Evolutionary conservation across 2,113 vertebrate species (phyloP).

Genomic region (Polypterus bichir): DNA sequence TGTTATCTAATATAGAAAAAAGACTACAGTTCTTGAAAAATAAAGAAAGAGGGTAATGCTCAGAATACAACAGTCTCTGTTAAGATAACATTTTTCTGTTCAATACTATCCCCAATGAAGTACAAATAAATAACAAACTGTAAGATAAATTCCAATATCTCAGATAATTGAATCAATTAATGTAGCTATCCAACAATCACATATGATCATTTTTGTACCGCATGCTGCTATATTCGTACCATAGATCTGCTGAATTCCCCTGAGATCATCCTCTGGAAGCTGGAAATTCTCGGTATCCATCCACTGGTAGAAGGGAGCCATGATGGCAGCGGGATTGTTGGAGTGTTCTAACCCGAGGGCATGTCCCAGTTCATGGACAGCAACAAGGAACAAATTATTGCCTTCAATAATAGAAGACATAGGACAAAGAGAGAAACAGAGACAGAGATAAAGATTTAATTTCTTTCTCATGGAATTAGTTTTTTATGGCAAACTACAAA

Average conservation of each 20-base stretch:
- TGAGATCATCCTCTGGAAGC: slow-evolving; percentile 74
- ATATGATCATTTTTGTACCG: background rate
- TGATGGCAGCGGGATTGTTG: slow-evolving; percentile 72
- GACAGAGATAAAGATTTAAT: background rate
- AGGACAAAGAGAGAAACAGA: background rate
- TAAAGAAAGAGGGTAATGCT: no score
- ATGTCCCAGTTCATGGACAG: slow-evolving; percentile 84
- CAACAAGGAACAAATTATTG: slow-evolving; percentile 87
- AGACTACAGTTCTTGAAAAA: no score
- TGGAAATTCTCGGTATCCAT: slow-evolving; percentile 79
- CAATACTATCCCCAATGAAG: no score
- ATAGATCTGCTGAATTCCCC: slow-evolving; percentile 84
- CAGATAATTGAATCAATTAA: background rate
- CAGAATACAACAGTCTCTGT: no score
- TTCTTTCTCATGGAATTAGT: slow-evolving; percentile 4
- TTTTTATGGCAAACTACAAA: background rate
- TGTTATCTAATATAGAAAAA: no score
- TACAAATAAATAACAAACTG: background rate
- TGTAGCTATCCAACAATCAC: background rate
- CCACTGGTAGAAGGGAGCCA: slow-evolving; percentile 95
- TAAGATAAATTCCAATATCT: background rate
- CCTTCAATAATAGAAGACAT: slow-evolving; percentile 39
- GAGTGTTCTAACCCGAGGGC: slow-evolving; percentile 89
- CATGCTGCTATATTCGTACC: slow-evolving; percentile 42
- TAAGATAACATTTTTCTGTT: no score